Percentiles rank a stretch among this genome's conserved stretches.
These are phyloP conservation scores for Siphamia tubifer DNA, from an alignment of 2,113 vertebrate genomes.

Conservation along the genomic window DNA sequence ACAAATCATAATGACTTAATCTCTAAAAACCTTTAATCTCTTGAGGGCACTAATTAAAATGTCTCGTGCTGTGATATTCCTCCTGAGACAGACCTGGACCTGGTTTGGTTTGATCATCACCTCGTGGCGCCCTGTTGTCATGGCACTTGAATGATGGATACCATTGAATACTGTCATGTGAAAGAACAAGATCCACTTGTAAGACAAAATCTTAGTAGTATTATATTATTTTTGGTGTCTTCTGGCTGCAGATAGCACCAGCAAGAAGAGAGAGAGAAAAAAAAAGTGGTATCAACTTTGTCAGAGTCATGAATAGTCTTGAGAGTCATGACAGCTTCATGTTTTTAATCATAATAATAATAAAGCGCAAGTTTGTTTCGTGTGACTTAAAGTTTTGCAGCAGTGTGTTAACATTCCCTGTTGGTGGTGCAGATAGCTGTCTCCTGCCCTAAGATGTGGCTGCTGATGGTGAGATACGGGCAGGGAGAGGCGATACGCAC, in stretches of 20 bases:
- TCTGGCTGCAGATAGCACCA: background rate
- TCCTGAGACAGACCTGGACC: background rate
- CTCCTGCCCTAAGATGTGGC: background rate
- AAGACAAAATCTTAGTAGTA: background rate
- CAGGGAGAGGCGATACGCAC: constrained; percentile 20
- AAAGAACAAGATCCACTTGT: constrained; percentile 9
- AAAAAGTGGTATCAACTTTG: constrained; percentile 7
- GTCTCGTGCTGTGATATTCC: constrained; percentile 10
- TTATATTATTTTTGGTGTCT: background rate
- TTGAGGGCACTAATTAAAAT: too few species aligned
- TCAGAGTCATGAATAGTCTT: background rate
- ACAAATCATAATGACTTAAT: too few species aligned
- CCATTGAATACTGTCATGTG: constrained; percentile 1
- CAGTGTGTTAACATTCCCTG: background rate
- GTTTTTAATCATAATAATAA: constrained; percentile 33
- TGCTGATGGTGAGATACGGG: constrained; percentile 20
- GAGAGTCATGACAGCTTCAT: background rate
- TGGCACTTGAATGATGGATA: constrained; percentile 37
- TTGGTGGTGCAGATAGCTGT: background rate
- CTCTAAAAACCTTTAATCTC: too few species aligned
- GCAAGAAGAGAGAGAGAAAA: background rate
- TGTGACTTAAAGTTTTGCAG: constrained; percentile 17
- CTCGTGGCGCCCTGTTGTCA: constrained; percentile 52
- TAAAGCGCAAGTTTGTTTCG: constrained; percentile 29
- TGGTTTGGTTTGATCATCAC: constrained; percentile 37